Evolutionary conservation across 2,888 invertebrate species (phyloP).

Genomic region (Papilio demoleus): DNA sequence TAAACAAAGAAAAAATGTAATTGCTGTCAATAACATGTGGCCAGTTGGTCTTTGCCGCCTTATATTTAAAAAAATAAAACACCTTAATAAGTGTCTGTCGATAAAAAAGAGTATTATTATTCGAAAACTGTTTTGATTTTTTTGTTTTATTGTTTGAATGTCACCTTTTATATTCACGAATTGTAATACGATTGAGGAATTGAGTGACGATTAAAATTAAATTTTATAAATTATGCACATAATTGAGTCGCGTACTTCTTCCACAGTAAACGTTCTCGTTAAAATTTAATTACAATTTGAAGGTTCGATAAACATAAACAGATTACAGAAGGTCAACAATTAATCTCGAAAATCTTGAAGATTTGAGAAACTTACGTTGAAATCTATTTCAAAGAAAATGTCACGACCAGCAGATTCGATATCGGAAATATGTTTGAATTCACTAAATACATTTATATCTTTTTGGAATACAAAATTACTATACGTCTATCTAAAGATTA

Average conservation of each 20-base stretch:
- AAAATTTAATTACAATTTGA: slow-evolving; percentile 32
- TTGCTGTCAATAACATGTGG: no score
- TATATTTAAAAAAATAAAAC: no score
- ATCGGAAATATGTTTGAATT: slow-evolving; percentile 57
- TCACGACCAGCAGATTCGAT: background rate
- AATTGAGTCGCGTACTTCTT: background rate
- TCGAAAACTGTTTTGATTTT: background rate
- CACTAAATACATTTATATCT: slow-evolving; percentile 63
- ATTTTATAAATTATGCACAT: slow-evolving; percentile 22
- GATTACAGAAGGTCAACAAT: slow-evolving; percentile 16
- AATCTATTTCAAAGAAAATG: background rate
- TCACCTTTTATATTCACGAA: slow-evolving; percentile 9
- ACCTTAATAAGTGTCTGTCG: no score
- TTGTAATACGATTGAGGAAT: background rate
- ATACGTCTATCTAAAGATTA: no score
- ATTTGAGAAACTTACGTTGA: background rate
- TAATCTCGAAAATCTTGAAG: slow-evolving; percentile 4
- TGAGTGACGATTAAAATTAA: background rate
- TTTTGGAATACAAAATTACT: no score
- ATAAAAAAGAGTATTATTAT: no score
- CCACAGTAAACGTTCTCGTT: background rate
- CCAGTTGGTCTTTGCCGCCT: no score
- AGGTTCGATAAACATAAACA: slow-evolving; percentile 25
- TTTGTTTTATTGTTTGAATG: background rate
- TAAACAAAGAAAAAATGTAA: background rate